Conservation (phyloP, 23 tunicate species). For the Ciona savignyi region DNA sequence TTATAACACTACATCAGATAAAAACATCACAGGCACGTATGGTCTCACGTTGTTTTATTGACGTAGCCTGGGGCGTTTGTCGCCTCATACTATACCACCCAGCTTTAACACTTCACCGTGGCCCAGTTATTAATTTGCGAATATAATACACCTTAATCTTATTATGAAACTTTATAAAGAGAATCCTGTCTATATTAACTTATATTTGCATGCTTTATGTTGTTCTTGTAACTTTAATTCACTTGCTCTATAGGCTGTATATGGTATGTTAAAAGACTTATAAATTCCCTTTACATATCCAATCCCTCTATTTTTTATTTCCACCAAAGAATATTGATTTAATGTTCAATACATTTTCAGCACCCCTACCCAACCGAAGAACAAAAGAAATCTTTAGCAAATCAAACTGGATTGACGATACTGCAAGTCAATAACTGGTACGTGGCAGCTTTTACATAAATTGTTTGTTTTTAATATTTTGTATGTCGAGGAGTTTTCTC, state of each 20-base stretch:
- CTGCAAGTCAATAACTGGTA: constrained; percentile 99
- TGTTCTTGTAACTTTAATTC: too few relatives aligned
- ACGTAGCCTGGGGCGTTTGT: not conserved
- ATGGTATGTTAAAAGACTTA: too few relatives aligned
- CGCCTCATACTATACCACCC: not conserved
- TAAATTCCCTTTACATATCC: not conserved
- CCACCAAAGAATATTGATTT: not conserved
- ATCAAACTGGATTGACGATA: constrained; percentile 94
- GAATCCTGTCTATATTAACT: too few relatives aligned
- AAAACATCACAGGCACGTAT: not conserved
- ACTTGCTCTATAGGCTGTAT: too few relatives aligned
- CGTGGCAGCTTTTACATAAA: too few relatives aligned
- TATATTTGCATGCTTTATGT: too few relatives aligned
- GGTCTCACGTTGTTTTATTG: not conserved
- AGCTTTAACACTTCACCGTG: too few relatives aligned
- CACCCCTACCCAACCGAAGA: constrained; percentile 99
- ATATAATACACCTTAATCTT: too few relatives aligned
- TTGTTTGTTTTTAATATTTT: too few relatives aligned
- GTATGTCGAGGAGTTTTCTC: too few relatives aligned
- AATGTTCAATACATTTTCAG: constrained; percentile 41
- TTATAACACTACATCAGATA: not conserved
- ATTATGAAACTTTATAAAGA: too few relatives aligned
- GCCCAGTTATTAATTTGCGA: too few relatives aligned
- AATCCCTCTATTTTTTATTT: not conserved
- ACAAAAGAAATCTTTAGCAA: constrained; percentile 91